These are phyloP conservation scores for Frieseomelitta varia DNA, from an alignment of 1,140 invertebrate genomes.

Conservation along the genomic window DNA sequence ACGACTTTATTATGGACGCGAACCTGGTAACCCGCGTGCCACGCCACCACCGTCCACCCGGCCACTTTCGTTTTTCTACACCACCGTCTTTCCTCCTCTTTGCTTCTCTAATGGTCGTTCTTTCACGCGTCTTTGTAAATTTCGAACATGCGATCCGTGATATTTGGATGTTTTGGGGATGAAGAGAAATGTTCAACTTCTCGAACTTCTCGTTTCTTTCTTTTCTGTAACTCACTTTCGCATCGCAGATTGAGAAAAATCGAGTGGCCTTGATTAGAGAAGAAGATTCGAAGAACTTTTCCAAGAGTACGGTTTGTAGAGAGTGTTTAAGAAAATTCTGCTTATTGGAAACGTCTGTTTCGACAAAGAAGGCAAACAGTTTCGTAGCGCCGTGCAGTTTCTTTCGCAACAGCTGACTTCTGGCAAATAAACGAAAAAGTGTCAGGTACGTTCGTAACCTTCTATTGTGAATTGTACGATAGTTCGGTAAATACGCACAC, in stretches of 20 bases:
- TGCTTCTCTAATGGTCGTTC: neutral
- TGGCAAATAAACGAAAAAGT: neutral
- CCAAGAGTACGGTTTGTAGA: neutral
- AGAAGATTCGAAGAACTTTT: neutral
- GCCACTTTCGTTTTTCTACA: neutral
- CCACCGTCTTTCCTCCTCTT: neutral
- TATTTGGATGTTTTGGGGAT: neutral
- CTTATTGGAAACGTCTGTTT: neutral
- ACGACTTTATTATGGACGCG: slow-evolving; percentile 75
- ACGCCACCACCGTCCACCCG: too few species aligned
- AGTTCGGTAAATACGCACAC: neutral
- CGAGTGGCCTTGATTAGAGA: too few species aligned
- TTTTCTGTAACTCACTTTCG: too few species aligned
- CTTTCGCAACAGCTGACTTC: neutral
- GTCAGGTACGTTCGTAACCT: neutral
- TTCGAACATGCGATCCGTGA: neutral
- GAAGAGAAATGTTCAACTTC: neutral
- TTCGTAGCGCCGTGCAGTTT: neutral
- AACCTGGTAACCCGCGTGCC: slow-evolving; percentile 43
- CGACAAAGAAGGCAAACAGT: neutral
- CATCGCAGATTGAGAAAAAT: neutral
- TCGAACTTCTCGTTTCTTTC: too few species aligned
- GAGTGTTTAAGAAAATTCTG: neutral
- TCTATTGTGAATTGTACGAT: neutral
- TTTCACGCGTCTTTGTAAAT: slow-evolving; percentile 37